Base-by-base conservation (phyloP, 1,140 invertebrate genomes). In the Drosophila pectinifera region DNA sequence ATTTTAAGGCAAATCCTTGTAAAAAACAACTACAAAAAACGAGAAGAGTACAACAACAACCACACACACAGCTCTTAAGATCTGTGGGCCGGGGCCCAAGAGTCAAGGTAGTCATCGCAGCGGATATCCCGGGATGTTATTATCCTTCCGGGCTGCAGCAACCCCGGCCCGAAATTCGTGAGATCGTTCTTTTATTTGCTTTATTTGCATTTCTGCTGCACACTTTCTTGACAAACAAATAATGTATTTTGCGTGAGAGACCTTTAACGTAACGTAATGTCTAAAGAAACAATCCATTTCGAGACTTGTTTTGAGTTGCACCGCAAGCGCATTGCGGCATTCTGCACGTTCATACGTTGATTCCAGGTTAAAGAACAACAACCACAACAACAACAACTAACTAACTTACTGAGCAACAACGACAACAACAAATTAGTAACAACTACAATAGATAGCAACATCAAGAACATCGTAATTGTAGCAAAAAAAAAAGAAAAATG, bases 151-250 rank as follows among this genome's bases (percentile, higher is more conserved):
- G 31, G 4, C 36, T 57, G 31, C 36, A 38, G 34, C 53, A 31
- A 22, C 64, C 54, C 43, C 69, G 49, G 43, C 43, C 51, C 16
- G 28, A 31, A 18, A 31, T 22, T 55, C 48, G 57, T 48, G 43
- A 80, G 80, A 82, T 81, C 80, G 67, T 88, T 88, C 83, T 88
- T 88, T 88, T 88, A 88, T 88, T 86, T 86, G 83, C 83, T 86
- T 86, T 72, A 82, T 73, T 89, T 88, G 83, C 76, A 89, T 88
- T 88, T 88, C 76, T 76, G 84, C 70, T 83, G 81, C 63, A 31
- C 28, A 31, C 28, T 89, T 86, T 89, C 82, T 83, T 83, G 78
- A 82, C 78, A 48, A 72, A 70, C 28, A 48, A 38, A n/a, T 18
- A 42, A 68, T 73, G 78, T 73, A 81, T 62, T 73, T 81, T 77